Base-by-base conservation (phyloP, 1,140 invertebrate species). In the Nephila pilipes region DNA sequence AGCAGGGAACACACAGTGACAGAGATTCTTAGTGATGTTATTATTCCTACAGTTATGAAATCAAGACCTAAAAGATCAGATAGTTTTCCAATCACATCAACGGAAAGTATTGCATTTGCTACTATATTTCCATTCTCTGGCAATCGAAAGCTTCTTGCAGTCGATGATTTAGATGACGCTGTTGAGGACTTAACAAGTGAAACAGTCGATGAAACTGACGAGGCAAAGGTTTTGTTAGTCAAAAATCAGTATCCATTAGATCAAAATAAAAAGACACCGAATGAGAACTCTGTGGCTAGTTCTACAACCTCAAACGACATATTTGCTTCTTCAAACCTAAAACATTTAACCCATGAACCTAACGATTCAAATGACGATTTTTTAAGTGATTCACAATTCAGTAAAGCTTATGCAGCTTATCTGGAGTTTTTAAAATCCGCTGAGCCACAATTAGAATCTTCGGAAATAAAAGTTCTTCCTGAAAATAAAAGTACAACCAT, bases 351-450 rank as follows among this genome's bases (percentile, higher is more conserved):
- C 1, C 18, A 57, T 25, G 65, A 79, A 22, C 0, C 63, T 25
- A n/a, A 69, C 32, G 87, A 88, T 83, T 38, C 38, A 6, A n/a
- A 69, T 20, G 87, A 88, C 83, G 60, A 88, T 69, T 81, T 93
- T 88, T 69, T 93, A 83, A 93, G 54, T 38, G 69, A 89, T n/a
- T 69, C 85, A 4, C 85, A 93, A 63, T 81, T 89, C 65, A 93
- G 87, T 36, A 93, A 93, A 32, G 92, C 92, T 16, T 93, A 63
- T 83, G 92, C 87, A 12, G 92, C 92, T 32, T 93, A 93, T 83
- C 55, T 93, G n/a, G 79, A 88, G 8, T 89, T 80, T 55, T 89
- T 93, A 57, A 29, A 89, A 55, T 63, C 87, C n/a, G 38, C 87
- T 25, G 38, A 93, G 16, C 36, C 63, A 0, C 25, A 36, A 18